Evolutionary conservation across 2,888 invertebrate genomes (phyloP), one percentile per base, ranked within the genome.

Genomic region (Venusia cambrica): DNA sequence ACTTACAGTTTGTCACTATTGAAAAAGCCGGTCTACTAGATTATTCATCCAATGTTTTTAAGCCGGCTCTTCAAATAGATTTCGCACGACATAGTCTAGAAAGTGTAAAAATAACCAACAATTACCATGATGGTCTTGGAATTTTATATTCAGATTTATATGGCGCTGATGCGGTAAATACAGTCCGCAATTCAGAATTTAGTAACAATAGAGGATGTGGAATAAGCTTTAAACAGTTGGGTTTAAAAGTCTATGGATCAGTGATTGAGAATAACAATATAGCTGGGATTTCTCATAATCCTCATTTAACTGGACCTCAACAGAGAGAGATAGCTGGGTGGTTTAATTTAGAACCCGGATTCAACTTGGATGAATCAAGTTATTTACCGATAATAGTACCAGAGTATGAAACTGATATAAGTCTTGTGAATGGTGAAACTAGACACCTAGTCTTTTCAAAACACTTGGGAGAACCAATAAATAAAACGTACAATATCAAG

Each of bases 21-120:
- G 97, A 98, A 76, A 93, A 93, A 72, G 97, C 98, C 2, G 99
- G 99, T 0, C 88, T 99, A 0, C 88, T 98, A 30, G 99, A 99
- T 79, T 98, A 97, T 65, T 92, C 95, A 0, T 96, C 95, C 0
- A 94, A 94, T 74, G 73, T 90, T 0, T 96, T 97, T 54, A 96
- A 94, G 66, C 95, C 97, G 4, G 97, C 97, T 0, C 75, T 97
- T 5, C 97, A 97, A 80, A 93, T 96, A 51, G 96, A 96, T 62
- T 94, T 95, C 57, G 92, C 94, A 1, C 89, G 94, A 6, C 95
- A 95, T 56, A 93, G 94, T 50, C 81, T 96, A 51, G 95, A 96
- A 71, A 94, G 93, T 57, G 90, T 96, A 1, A 91, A 92, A 53
- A 89, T 99, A 7, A 88, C 91, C 0, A 92, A 97, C 62, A 98